phyloP scores from a whole-genome alignment of 2,113 vertebrate species.

The Saguinus imperator region DNA sequence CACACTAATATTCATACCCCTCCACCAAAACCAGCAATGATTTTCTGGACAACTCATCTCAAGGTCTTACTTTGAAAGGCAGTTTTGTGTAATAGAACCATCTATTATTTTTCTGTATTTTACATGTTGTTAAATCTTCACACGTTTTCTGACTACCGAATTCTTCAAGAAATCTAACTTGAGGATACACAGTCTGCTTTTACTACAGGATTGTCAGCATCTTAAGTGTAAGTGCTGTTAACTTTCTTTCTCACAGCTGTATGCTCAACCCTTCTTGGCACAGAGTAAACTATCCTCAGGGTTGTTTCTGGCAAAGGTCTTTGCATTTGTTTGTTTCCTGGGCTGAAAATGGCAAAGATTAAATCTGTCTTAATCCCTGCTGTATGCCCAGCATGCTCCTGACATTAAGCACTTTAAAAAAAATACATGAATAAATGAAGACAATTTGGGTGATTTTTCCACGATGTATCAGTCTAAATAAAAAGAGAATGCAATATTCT shows the following conservation, averaged over 20 bases:
- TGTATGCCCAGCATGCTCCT: too few relatives aligned
- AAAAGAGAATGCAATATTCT: conserved; percentile 6
- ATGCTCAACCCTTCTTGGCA: not conserved
- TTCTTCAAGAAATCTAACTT: not conserved
- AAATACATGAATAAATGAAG: conserved; percentile 5
- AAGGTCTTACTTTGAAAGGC: not conserved
- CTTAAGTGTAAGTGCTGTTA: not conserved
- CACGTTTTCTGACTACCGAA: not conserved
- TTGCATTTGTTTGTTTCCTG: not conserved
- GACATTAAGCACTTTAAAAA: not conserved
- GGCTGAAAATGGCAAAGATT: conserved; percentile 15
- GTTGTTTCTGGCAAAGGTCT: not conserved
- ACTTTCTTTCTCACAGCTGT: not conserved
- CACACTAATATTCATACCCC: not conserved
- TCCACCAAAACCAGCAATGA: not conserved
- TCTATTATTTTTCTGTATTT: not conserved
- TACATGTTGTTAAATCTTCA: not conserved
- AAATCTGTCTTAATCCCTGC: not conserved
- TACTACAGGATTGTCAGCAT: not conserved
- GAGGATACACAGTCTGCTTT: not conserved
- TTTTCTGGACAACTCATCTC: not conserved
- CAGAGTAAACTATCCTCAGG: not conserved
- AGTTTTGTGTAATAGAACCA: not conserved
- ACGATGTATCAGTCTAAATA: not conserved
- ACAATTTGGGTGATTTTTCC: not conserved